Base-by-base conservation (phyloP, 2,888 invertebrate species). In the Thera britannica region DNA sequence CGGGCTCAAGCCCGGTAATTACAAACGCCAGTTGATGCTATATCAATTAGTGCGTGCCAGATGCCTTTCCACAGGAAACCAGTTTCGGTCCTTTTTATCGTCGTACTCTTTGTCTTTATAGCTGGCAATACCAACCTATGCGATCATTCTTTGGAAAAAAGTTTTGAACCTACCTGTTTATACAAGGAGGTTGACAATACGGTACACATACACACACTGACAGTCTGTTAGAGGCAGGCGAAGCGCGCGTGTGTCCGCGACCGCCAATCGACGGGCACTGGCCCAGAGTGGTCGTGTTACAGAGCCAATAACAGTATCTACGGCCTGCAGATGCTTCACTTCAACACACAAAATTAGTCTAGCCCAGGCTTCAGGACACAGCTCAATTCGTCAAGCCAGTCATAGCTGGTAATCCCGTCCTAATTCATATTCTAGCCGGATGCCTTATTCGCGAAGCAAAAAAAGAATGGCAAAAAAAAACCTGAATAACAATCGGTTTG, bases 21-120 rank as follows among this genome's bases (percentile, higher is more conserved):
- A 85, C 79, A 78, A 83, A 85, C 83, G 84, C 83, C 85, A 85
- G 85, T 86, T 82, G 86, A 88, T 86, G 87, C 83, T 79, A 85
- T 90, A 88, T 89, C 89, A 91, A 92, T 92, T 92, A 91, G 88
- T 87, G 83, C 86, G 89, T 86, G 88, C 90, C 90, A 90, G 90
- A 90, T 91, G 90, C 89, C 88, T 86, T 83, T 84, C 86, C 83
- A 85, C 83, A 67, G 81, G 77, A 87, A 90, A 92, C 92, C 90
- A 83, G 92, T 92, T 92, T 87, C 86, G 87, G 82, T 76, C 79
- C 85, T 85, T 87, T 86, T 89, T 87, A 88, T 84, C 83, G 81
- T 78, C 71, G 77, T 81, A 75, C 77, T 79, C 86, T 87, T 88
- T 88, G 84, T 87, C 84, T 86, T 81, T 81, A 85, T 77, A 77